These are phyloP conservation scores for Petrocephalus schoutedeni DNA, from an alignment of 2,797 vertebrate species.

Conservation along the genomic window DNA sequence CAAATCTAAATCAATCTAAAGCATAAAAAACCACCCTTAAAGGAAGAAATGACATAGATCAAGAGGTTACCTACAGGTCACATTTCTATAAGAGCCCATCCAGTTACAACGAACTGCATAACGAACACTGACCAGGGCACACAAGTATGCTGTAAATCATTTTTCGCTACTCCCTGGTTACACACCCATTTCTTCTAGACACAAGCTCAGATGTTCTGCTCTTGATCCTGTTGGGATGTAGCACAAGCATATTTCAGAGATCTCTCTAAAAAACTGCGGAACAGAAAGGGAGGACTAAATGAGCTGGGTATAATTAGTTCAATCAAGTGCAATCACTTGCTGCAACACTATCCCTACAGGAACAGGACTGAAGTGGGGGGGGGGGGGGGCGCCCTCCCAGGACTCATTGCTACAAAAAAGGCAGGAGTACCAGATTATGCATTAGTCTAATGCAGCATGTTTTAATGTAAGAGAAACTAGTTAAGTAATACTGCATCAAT, in stretches of 20 bases:
- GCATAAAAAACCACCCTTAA: background rate
- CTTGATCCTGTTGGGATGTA: background rate
- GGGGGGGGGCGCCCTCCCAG: background rate
- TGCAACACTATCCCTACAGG: background rate
- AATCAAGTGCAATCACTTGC: conserved; percentile 5
- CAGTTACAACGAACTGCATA: background rate
- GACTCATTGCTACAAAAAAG: background rate
- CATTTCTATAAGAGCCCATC: background rate
- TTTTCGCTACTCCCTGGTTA: background rate
- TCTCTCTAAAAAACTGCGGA: background rate
- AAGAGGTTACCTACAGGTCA: background rate
- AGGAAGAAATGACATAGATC: background rate
- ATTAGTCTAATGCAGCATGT: too few species aligned
- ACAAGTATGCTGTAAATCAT: background rate
- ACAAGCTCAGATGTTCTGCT: background rate
- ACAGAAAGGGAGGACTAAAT: background rate
- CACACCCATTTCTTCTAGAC: background rate
- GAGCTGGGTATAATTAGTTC: conserved; percentile 6
- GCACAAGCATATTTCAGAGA: background rate
- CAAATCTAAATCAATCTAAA: background rate
- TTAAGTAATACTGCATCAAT: background rate
- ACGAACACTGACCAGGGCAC: background rate
- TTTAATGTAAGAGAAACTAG: background rate
- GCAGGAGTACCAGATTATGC: background rate
- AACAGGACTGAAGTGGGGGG: background rate